Evolutionary conservation across 2,113 vertebrate genomes (phyloP).

Genomic region (Microcebus jonahi): DNA sequence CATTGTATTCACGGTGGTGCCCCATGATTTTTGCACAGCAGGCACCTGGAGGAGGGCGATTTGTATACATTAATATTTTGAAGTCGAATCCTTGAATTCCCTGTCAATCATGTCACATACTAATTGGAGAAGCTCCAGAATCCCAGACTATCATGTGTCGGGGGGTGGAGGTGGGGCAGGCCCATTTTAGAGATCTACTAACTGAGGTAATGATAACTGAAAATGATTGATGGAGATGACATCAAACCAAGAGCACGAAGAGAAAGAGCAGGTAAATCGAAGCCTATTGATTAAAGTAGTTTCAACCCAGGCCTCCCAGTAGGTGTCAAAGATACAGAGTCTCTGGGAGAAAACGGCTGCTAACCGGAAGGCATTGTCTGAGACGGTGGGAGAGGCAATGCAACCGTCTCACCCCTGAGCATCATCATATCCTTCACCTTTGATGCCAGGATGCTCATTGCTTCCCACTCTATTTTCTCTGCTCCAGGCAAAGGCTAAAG

Average conservation of each 20-base stretch:
- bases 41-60: neutral
- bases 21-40: slow-evolving; percentile 51
- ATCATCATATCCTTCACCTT: slow-evolving; percentile 40
- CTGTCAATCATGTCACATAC: neutral
- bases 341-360: neutral
- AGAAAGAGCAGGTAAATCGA: neutral
- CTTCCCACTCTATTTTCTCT: slow-evolving; percentile 72
- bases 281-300: neutral
- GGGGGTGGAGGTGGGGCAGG: neutral
- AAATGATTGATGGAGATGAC: neutral
- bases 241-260: neutral
- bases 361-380: slow-evolving; percentile 2
- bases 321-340: neutral
- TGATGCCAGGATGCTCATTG: slow-evolving; percentile 33
- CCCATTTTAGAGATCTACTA: neutral
- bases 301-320: neutral
- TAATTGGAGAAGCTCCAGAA: neutral
- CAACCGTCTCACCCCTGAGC: slow-evolving; percentile 25
- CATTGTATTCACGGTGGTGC: neutral
- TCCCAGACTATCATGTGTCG: accelerated
- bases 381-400: neutral
- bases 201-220: neutral
- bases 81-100: neutral
- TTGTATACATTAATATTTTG: slow-evolving; percentile 63
- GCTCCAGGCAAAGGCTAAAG: slow-evolving; percentile 71